These are phyloP conservation scores for Acanthococcus lagerstroemiae DNA, from an alignment of 2,888 invertebrate genomes.

Conservation along the genomic window DNA sequence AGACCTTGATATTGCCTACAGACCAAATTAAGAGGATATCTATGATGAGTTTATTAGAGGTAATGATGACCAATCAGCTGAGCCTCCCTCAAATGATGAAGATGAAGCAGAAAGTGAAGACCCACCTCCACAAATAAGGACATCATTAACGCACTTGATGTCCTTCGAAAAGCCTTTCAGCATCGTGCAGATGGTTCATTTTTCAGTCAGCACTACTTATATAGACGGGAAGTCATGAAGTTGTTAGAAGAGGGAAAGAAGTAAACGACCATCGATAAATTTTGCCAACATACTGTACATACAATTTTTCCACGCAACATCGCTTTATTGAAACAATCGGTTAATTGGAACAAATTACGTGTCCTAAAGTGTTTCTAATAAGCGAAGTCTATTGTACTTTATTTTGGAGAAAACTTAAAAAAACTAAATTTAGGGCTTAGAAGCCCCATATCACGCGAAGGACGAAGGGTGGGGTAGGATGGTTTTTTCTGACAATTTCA, in stretches of 20 bases:
- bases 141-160: background rate
- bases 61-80: background rate
- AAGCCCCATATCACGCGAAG: too few species aligned
- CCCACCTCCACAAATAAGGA: slow-evolving; percentile 2
- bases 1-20: background rate
- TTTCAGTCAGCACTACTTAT: background rate
- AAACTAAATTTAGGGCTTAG: too few species aligned
- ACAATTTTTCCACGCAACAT: too few species aligned
- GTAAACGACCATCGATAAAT: background rate
- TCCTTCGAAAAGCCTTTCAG: background rate
- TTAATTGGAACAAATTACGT: too few species aligned
- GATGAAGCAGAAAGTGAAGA: slow-evolving; percentile 2
- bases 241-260: background rate
- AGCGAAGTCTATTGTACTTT: too few species aligned
- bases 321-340: too few species aligned
- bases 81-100: background rate
- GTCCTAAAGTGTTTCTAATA: too few species aligned
- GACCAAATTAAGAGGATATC: too few species aligned
- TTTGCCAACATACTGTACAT: too few species aligned
- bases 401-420: too few species aligned
- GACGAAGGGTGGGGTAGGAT: too few species aligned
- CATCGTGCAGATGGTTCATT: slow-evolving; percentile 1
- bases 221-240: slow-evolving; percentile 1
- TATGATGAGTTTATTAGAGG: background rate
- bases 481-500: too few species aligned